Conservation (phyloP, 2,113 vertebrate genomes). For the Apteryx owenii region DNA sequence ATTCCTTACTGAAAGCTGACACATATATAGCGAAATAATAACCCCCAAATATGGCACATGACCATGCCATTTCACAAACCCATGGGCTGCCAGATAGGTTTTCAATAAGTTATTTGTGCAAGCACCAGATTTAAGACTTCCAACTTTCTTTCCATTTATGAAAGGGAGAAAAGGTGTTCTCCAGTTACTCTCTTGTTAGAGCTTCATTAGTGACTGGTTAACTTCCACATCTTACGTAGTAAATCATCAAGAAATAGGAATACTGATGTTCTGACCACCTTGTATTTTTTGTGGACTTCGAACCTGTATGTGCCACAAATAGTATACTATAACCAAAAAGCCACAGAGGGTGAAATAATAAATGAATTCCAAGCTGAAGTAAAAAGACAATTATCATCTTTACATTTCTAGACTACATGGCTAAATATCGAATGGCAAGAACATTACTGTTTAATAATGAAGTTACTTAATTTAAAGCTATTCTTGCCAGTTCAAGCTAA, state of each 20-base stretch:
- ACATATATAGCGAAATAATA: not conserved
- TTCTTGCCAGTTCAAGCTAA: not conserved
- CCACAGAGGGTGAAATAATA: not conserved
- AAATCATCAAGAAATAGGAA: not conserved
- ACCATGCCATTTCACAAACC: not conserved
- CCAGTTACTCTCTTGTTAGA: not conserved
- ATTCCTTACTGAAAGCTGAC: not conserved
- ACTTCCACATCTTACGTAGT: accelerated
- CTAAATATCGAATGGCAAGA: not conserved
- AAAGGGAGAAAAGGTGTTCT: not conserved
- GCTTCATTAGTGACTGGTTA: not conserved
- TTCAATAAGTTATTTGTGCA: not conserved
- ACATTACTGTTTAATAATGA: accelerated
- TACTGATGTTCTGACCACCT: not conserved
- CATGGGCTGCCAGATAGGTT: not conserved
- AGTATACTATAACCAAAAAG: not conserved
- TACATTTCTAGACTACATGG: too few species aligned
- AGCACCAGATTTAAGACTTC: not conserved
- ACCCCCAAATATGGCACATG: not conserved
- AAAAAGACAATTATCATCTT: not conserved
- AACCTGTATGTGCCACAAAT: not conserved
- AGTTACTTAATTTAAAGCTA: not conserved
- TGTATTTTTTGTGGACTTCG: not conserved
- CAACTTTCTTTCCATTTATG: not conserved
- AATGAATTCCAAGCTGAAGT: not conserved